Base-by-base conservation (phyloP, 2,888 invertebrate species). In the Leucophora obtusa region DNA sequence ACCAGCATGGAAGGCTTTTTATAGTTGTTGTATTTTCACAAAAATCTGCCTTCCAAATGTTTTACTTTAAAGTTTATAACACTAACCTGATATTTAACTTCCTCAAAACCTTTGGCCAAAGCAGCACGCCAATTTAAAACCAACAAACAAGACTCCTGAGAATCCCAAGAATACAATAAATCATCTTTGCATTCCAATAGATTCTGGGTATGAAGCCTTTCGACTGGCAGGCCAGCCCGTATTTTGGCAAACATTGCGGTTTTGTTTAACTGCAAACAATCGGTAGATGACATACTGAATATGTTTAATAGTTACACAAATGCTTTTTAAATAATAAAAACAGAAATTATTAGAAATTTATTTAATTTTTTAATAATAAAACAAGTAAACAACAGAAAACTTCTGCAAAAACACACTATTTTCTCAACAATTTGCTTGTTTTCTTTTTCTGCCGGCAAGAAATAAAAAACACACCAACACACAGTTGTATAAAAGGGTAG, bases 131-230 rank as follows among this genome's bases (percentile, higher is more conserved):
- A 88, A 88, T 93, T 93, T 79, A 93, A 87, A 28, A 92, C 91
- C 82, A 93, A 86, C 77, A 94, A 88, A 82, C 92, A 92, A 80
- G 91, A 91, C 83, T 93, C 92, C 43, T 91, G 89, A 1, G 92
- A 91, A 84, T 93, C 92, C 94, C 94, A 94, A 7, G 92, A 91
- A 86, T 92, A 94, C 11, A 94, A 87, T 82, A 93, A 89, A 85
- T 93, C 92, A 84, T 93, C 93, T 53, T 92, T 92, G 79, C 93
- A 92, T 68, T 92, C 92, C 38, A 94, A 83, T 51, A 93, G 88
- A 85, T 93, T 93, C 70, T 91, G 91, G 0, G 93, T 92, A 80
- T 92, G 92, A n/a, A 85, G 84, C 54, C 77, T 86, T 76, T 90
- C 89, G 81, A 91, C 89, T 1, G 92, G 91, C 43, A 93, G 85